Percentiles rank a stretch among this genome's conserved stretches.
Conservation (phyloP, 1,140 invertebrate genomes). For the Pseudomyrmex concolor region DNA sequence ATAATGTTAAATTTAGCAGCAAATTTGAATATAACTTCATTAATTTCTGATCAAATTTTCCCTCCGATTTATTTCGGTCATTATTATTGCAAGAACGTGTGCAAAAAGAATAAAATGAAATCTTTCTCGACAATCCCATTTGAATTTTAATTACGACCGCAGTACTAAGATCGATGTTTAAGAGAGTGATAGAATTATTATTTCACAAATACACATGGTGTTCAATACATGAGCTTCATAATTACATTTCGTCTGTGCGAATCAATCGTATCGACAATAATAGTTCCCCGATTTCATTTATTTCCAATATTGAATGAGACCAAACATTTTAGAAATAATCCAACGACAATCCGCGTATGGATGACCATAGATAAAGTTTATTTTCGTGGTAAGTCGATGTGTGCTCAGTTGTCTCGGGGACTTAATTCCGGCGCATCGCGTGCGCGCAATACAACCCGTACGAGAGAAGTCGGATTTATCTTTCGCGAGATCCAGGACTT, state of each 20-base stretch:
- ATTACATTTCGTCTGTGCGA: background rate
- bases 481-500: constrained; percentile 28
- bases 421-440: constrained; percentile 25
- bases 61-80: background rate
- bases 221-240: no score
- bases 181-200: background rate
- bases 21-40: background rate
- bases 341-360: background rate
- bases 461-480: constrained; percentile 18
- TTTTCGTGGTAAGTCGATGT: constrained; percentile 3
- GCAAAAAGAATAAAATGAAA: no score
- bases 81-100: no score
- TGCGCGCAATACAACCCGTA: background rate
- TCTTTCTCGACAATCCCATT: no score
- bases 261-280: background rate
- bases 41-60: no score
- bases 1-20: background rate
- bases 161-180: no score
- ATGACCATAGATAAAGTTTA: background rate
- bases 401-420: background rate
- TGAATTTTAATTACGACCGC: no score
- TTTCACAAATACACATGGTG: background rate
- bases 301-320: background rate
- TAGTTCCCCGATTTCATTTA: background rate
- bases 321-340: background rate